phyloP scores from a whole-genome alignment of 2,113 vertebrate species.

The Dicentrarchus labrax region DNA sequence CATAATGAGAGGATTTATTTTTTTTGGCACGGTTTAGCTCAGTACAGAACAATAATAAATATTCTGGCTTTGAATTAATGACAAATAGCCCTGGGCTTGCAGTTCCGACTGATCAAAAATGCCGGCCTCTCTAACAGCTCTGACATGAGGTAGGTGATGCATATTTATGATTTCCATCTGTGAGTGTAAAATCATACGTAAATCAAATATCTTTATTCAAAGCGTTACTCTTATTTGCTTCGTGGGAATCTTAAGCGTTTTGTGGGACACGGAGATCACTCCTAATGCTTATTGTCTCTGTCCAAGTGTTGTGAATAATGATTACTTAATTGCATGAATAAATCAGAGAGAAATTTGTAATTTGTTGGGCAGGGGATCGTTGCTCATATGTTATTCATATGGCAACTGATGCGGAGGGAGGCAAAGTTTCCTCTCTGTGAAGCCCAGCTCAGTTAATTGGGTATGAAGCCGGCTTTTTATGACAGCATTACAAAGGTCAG shows the following conservation, averaged over 20 bases:
- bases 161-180: conserved; percentile 80
- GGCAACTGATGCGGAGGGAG: conserved; percentile 1
- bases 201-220: conserved; percentile 29
- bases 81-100: conserved; percentile 65
- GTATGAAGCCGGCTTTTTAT: conserved; percentile 27
- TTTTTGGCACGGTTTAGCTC: conserved; percentile 10
- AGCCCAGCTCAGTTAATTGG: conserved; percentile 26
- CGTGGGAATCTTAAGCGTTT: background rate
- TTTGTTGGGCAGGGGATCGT: conserved; percentile 8
- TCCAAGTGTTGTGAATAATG: conserved; percentile 21
- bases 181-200: conserved; percentile 62
- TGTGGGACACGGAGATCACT: background rate
- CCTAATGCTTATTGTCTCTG: conserved; percentile 1
- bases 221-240: conserved; percentile 11
- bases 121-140: conserved; percentile 63
- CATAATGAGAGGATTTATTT: background rate
- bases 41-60: conserved; percentile 59
- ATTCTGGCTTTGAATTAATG: conserved; percentile 74
- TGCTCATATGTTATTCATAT: conserved; percentile 31
- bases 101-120: conserved; percentile 69
- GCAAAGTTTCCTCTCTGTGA: conserved; percentile 33
- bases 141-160: conserved; percentile 61
- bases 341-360: background rate
- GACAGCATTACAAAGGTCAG: conserved; percentile 46
- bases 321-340: conserved; percentile 25